Evolutionary conservation across 92 coral and sea anemone species (phyloP).

Genomic region (Epizoanthus stellaris): DNA sequence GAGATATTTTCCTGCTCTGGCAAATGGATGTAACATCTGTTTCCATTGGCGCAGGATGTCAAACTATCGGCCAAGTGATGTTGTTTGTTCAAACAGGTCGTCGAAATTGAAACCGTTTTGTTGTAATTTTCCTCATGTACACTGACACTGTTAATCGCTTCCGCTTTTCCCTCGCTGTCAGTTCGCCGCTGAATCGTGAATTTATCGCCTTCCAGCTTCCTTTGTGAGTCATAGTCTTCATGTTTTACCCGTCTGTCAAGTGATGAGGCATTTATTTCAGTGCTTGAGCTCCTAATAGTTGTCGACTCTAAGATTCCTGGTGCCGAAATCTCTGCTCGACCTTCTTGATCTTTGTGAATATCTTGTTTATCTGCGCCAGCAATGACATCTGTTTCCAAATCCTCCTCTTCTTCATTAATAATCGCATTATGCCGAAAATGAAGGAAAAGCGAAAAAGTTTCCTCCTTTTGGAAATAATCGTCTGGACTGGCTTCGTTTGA

Average conservation of each 20-base stretch:
- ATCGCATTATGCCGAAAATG: conserved; percentile 43
- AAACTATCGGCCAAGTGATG: background rate
- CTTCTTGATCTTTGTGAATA: background rate
- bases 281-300: background rate
- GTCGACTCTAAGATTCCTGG: background rate
- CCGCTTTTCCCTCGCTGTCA: background rate
- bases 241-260: background rate
- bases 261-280: background rate
- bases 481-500: conserved; percentile 4
- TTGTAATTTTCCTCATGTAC: background rate
- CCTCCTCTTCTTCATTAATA: conserved; percentile 41
- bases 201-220: background rate
- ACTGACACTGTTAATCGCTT: background rate
- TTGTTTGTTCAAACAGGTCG: background rate
- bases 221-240: background rate
- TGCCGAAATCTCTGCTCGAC: background rate
- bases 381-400: background rate
- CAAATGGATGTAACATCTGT: background rate
- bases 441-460: conserved; percentile 26
- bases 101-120: background rate
- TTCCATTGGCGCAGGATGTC: background rate
- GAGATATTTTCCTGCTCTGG: background rate
- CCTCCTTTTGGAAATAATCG: background rate
- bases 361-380: background rate
- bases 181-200: background rate